These are phyloP conservation scores for Thereuonema tuberculata DNA, from an alignment of 1,140 invertebrate species.

Conservation along the genomic window DNA sequence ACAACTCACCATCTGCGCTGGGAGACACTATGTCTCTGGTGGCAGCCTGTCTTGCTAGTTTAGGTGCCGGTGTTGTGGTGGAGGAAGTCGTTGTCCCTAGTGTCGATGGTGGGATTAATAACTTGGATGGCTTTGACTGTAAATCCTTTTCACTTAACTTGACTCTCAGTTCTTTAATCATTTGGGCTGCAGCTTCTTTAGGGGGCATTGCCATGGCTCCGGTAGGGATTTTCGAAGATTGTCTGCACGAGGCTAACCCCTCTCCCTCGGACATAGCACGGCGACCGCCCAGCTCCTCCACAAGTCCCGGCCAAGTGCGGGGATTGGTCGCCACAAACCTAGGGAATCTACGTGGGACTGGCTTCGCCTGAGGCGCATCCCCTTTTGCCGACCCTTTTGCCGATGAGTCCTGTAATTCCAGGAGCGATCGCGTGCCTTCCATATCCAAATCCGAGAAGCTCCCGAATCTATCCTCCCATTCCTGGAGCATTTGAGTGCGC, in stretches of 20 bases:
- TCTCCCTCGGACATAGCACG: constrained; percentile 3
- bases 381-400: neutral
- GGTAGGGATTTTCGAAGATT: too few relatives aligned
- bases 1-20: too few relatives aligned
- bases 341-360: neutral
- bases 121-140: too few relatives aligned
- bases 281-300: neutral
- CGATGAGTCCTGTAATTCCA: neutral
- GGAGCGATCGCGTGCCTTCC: neutral
- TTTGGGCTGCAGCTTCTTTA: too few relatives aligned
- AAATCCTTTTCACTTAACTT: too few relatives aligned
- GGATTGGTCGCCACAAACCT: neutral
- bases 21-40: too few relatives aligned
- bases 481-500: neutral
- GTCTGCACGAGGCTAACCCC: neutral
- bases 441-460: neutral
- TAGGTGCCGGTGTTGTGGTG: too few relatives aligned
- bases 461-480: neutral
- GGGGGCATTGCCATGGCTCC: too few relatives aligned
- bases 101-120: too few relatives aligned
- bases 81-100: too few relatives aligned
- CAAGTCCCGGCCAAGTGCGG: neutral
- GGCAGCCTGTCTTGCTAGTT: too few relatives aligned
- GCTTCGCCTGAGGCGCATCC: neutral
- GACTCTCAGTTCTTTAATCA: too few relatives aligned